Evolutionary conservation across 2,113 vertebrate genomes (phyloP).

Genomic region (Entomyzon cyanotis): DNA sequence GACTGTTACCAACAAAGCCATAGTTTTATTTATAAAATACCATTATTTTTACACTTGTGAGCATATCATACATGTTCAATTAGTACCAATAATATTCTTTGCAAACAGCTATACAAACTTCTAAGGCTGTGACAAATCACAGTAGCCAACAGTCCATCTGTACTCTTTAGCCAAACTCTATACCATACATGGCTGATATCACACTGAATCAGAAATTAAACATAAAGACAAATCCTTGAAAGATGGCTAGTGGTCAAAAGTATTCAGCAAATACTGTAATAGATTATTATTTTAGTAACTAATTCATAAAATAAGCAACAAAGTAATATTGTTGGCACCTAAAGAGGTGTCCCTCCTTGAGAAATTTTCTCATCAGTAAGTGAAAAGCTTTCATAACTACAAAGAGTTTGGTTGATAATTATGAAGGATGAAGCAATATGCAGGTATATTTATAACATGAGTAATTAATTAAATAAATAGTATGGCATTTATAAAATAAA

Average conservation of each 20-base stretch:
- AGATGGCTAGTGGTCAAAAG: not conserved
- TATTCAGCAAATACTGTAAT: not conserved
- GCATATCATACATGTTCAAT: not conserved
- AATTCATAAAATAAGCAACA: not conserved
- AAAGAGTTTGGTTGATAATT: not conserved
- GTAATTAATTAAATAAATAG: not conserved
- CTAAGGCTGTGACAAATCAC: not conserved
- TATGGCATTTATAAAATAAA: not conserved
- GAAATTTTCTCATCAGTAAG: not conserved
- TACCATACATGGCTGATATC: not conserved
- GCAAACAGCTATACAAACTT: not conserved
- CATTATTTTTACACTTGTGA: not conserved
- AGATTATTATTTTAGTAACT: not conserved
- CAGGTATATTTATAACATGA: not conserved
- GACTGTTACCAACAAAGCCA: fast-evolving
- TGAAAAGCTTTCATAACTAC: not conserved
- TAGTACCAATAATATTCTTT: not conserved
- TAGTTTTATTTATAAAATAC: not conserved
- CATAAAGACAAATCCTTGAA: not conserved
- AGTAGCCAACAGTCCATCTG: not conserved
- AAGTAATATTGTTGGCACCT: not conserved
- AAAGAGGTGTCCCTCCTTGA: not conserved
- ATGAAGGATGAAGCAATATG: not conserved
- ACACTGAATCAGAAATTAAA: not conserved
- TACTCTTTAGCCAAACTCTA: not conserved